phyloP scores from a whole-genome alignment of 2,888 invertebrate species.

The Napeogenes inachia region DNA sequence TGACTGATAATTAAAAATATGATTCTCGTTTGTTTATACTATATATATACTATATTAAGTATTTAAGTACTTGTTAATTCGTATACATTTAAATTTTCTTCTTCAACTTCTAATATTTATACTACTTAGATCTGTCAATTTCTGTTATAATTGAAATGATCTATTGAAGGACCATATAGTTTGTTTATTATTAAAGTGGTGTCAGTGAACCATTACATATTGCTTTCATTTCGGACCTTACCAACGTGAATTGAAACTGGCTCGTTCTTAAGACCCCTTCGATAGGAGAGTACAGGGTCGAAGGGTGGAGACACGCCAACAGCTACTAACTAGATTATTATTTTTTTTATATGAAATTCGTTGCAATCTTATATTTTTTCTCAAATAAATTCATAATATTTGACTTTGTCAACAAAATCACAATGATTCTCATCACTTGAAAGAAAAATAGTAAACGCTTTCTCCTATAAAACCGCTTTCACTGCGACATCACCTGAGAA shows the following conservation, averaged over 20 bases:
- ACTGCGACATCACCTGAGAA: conserved; percentile 21
- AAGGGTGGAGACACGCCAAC: conserved; percentile 16
- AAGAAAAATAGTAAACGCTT: too few relatives aligned
- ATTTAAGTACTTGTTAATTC: too few relatives aligned
- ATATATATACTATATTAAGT: too few relatives aligned
- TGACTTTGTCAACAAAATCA: too few relatives aligned
- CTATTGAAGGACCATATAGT: neutral
- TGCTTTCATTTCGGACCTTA: conserved; percentile 22
- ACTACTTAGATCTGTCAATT: too few relatives aligned
- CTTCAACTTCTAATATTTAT: too few relatives aligned
- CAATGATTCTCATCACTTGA: too few relatives aligned
- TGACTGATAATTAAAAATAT: conserved; percentile 3
- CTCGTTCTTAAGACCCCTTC: conserved; percentile 20
- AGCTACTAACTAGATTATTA: neutral
- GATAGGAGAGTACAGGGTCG: conserved; percentile 21
- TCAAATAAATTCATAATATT: too few relatives aligned
- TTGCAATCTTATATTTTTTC: too few relatives aligned
- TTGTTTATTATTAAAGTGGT: neutral
- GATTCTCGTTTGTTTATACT: neutral
- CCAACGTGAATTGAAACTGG: conserved; percentile 17
- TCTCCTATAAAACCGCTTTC: conserved; percentile 15
- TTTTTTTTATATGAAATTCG: too few relatives aligned
- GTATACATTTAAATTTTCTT: too few relatives aligned
- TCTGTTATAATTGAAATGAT: neutral
- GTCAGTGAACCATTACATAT: conserved; percentile 16